Percentiles rank a stretch among this genome's conserved stretches.
phyloP scores from a whole-genome alignment of 53 echinoderm and acorn worm species.

The Apostichopus leukothele region DNA sequence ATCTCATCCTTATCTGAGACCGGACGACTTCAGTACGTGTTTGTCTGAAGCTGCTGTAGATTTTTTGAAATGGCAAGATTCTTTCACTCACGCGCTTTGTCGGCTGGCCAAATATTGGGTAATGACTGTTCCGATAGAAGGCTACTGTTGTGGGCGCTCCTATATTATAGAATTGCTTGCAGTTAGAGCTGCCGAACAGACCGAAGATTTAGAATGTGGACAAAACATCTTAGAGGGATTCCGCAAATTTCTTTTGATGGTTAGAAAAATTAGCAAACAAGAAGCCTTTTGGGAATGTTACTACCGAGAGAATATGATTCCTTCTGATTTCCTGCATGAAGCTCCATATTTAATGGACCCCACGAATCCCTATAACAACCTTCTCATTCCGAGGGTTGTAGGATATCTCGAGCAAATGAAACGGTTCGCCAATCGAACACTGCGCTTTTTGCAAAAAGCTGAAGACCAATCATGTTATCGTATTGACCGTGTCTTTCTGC shows the following conservation, averaged over 20 bases:
- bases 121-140: not conserved
- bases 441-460: not conserved
- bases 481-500: not conserved
- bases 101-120: slow-evolving; percentile 26
- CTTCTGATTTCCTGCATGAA: not conserved
- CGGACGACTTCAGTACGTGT: slow-evolving; percentile 14
- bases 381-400: not conserved
- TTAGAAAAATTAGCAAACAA: not conserved
- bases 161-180: slow-evolving; percentile 16
- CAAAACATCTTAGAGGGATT: not conserved
- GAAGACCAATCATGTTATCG: not conserved
- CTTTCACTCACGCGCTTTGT: slow-evolving; percentile 4
- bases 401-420: not conserved
- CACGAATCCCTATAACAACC: slow-evolving; percentile 21
- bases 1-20: too few species aligned
- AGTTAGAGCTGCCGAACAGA: slow-evolving; percentile 1
- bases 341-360: slow-evolving; percentile 5
- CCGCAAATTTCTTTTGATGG: not conserved
- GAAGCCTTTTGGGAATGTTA: not conserved
- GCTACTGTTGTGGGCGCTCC: not conserved
- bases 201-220: not conserved
- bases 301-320: not conserved
- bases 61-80: not conserved
- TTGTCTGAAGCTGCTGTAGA: slow-evolving; percentile 26
- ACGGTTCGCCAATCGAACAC: not conserved